phyloP scores from a whole-genome alignment of 2,797 vertebrate species.

The Muscicapa comitata region DNA sequence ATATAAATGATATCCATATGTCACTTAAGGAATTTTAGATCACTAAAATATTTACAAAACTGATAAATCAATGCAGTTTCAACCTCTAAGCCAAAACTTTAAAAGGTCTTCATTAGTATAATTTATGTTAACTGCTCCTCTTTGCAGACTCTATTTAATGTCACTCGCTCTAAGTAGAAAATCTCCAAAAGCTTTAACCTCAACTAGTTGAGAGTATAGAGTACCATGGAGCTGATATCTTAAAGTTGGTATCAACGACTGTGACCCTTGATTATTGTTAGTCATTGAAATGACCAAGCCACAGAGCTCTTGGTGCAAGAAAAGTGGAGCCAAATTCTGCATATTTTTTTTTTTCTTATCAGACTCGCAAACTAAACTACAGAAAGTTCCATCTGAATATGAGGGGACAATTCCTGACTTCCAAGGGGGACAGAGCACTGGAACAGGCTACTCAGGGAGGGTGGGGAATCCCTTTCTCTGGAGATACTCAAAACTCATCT shows the following conservation, averaged over 20 bases:
- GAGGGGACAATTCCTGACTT: background rate
- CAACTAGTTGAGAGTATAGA: rapidly evolving
- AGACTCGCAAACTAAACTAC: background rate
- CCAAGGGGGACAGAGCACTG: background rate
- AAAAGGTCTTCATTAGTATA: background rate
- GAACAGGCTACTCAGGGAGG: background rate
- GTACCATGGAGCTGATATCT: background rate
- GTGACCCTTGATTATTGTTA: background rate
- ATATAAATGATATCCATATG: too few relatives aligned
- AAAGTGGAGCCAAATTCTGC: background rate
- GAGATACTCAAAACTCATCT: background rate
- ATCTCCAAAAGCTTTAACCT: background rate
- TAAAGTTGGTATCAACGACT: background rate
- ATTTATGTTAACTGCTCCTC: background rate
- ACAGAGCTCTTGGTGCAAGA: background rate
- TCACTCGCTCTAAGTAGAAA: background rate
- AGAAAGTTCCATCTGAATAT: background rate
- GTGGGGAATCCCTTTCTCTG: background rate
- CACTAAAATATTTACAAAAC: background rate
- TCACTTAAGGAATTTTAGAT: background rate
- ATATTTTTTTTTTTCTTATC: background rate
- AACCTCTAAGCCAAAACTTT: background rate
- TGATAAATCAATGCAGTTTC: background rate
- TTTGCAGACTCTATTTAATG: background rate
- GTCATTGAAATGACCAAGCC: background rate